Conservation (phyloP, 1,140 invertebrate species). For the Megalopta genalis region DNA sequence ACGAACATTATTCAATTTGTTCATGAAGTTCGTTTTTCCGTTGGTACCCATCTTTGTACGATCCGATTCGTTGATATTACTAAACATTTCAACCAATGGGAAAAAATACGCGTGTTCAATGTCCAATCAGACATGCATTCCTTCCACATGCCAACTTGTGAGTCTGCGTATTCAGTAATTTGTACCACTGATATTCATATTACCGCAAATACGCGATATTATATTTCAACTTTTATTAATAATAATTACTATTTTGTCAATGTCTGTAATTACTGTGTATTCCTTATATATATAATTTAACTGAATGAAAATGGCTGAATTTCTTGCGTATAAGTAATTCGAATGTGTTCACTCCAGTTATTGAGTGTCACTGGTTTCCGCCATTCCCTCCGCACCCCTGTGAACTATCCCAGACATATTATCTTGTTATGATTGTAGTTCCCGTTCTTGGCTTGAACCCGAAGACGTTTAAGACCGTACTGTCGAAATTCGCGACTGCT, state of each 20-base stretch:
- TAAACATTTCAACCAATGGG: too few relatives aligned
- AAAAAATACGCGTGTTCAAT: too few relatives aligned
- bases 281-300: background rate
- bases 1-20: too few relatives aligned
- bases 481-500: constrained; percentile 12
- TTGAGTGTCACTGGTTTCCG: constrained; percentile 23
- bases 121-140: too few relatives aligned
- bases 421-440: constrained; percentile 36
- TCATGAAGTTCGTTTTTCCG: too few relatives aligned
- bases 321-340: background rate
- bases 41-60: too few relatives aligned
- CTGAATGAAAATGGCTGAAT: background rate
- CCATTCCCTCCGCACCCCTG: constrained; percentile 12
- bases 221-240: background rate
- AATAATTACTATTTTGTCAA: background rate
- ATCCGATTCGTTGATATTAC: too few relatives aligned
- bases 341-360: too few relatives aligned
- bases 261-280: background rate
- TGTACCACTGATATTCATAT: constrained; percentile 1
- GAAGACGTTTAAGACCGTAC: background rate
- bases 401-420: background rate
- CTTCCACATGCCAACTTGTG: too few relatives aligned
- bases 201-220: background rate
- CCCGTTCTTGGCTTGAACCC: constrained; percentile 2
- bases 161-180: background rate